Evolutionary conservation across 2,888 invertebrate species (phyloP), one percentile per base, ranked within the genome.

Genomic region (Ormyrus thymus): DNA sequence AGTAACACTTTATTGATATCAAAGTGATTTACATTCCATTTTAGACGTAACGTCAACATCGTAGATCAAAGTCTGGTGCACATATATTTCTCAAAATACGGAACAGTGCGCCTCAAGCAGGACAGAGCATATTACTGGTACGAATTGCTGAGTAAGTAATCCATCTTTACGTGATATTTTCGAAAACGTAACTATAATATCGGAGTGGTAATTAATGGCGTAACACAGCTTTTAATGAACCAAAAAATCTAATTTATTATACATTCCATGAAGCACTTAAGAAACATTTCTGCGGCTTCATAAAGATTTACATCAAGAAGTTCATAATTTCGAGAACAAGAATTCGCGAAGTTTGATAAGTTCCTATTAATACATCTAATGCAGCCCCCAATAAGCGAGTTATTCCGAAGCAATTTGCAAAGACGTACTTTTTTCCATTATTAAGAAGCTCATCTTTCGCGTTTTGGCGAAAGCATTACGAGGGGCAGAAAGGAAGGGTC

Each of bases 81-180:
- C 68, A 76, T 90, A 51, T 90, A 82, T 79, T 89, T 89, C 78
- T 78, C 84, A 1, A 85, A 84, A 46, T 84, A 85, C 11, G 86
- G 84, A 7, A 84, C 87, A 3, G 81, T 86, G 9, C 85, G 84
- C 45, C 83, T 89, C 29, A 88, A 85, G 71, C 89, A 89, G 77
- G 88, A 89, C 62, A 82, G 87, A 7, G 77, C 87, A 6, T 87
- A 85, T 72, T 86, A 86, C 46, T 90, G 90, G 90, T 89, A 87
- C 76, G 90, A 90, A 68, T 84, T 89, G 29, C 71, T 90, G 61
- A 88, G 90, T 90, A 81, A 89, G 90, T 88, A 81, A 72, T 3
- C 29, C 1, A 29, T 29, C 29, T 29, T 29, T 29, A 29, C 29
- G 29, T 2, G 29, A 29, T 29, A 29, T 3, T 29, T 29, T 29